phyloP scores from a whole-genome alignment of 2,113 vertebrate genomes.

The Ibidorhyncha struthersii region DNA sequence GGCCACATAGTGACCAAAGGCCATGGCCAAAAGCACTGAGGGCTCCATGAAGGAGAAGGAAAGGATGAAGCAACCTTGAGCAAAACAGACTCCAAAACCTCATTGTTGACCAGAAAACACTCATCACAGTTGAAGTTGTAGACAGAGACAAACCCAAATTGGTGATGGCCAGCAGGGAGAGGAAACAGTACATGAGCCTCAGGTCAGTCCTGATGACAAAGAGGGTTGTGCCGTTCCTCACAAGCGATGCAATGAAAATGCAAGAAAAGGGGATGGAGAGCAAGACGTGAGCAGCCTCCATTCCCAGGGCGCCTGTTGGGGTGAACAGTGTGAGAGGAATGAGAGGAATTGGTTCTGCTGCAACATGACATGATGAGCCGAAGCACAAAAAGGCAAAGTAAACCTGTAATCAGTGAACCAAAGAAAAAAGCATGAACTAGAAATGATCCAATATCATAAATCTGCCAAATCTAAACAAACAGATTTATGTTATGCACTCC shows the following conservation, averaged over 20 bases:
- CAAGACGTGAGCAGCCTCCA: background rate
- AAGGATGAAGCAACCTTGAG: background rate
- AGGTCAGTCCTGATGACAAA: background rate
- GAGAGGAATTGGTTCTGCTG: background rate
- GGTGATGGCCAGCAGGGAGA: background rate
- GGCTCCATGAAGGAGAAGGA: background rate
- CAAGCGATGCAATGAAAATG: background rate
- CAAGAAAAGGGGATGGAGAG: background rate
- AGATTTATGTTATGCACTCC: background rate
- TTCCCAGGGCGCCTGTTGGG: background rate
- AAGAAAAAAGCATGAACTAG: background rate
- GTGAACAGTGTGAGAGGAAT: background rate
- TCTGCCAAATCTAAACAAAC: background rate
- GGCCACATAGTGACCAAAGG: background rate
- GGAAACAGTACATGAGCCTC: background rate
- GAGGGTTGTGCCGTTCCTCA: background rate
- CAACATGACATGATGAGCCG: background rate
- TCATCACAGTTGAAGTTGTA: background rate
- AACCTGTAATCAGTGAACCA: background rate
- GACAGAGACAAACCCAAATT: background rate
- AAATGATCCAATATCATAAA: background rate
- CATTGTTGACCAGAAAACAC: slow-evolving; percentile 1
- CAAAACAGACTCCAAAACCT: background rate
- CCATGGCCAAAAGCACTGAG: background rate
- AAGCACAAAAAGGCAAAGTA: background rate